These are phyloP conservation scores for Craterocephalus amniculus DNA, from an alignment of 2,797 vertebrate genomes.

Conservation along the genomic window DNA sequence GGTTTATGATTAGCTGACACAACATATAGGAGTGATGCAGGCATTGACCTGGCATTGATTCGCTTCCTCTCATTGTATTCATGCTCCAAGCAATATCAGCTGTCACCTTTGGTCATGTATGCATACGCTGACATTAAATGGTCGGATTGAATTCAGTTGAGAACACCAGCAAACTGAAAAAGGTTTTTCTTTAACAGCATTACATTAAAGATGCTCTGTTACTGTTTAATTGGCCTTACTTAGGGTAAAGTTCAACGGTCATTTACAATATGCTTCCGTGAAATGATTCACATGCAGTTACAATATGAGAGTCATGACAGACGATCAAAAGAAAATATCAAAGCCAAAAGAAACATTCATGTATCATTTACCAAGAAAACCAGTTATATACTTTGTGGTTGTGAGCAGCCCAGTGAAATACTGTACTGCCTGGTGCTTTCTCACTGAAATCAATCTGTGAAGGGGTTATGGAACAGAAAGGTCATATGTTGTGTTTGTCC, in stretches of 20 bases:
- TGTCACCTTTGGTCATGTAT: constrained; percentile 5
- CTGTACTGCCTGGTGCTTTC: constrained; percentile 28
- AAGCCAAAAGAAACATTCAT: constrained; percentile 32
- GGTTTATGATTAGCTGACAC: constrained; percentile 56
- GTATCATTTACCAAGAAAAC: constrained; percentile 28
- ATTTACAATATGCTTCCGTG: not conserved
- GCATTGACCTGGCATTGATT: constrained; percentile 75
- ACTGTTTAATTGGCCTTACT: constrained; percentile 8
- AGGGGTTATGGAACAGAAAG: constrained; percentile 54
- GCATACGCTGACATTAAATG: constrained; percentile 8
- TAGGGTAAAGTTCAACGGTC: not conserved
- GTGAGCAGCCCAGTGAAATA: constrained; percentile 25
- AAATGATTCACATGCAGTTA: not conserved
- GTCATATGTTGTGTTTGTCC: constrained; percentile 69
- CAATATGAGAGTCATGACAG: not conserved
- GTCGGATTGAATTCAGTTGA: constrained; percentile 4
- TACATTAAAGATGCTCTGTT: not conserved
- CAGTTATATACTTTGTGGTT: constrained; percentile 22
- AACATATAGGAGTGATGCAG: constrained; percentile 45
- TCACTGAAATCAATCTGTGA: constrained; percentile 39
- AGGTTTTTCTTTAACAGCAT: constrained; percentile 1
- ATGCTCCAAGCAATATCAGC: constrained; percentile 43
- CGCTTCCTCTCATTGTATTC: constrained; percentile 34
- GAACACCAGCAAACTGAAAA: constrained; percentile 3
- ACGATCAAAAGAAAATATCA: constrained; percentile 7